phyloP scores from a whole-genome alignment of 2,888 invertebrate genomes.

The Steinernema hermaphroditum region DNA sequence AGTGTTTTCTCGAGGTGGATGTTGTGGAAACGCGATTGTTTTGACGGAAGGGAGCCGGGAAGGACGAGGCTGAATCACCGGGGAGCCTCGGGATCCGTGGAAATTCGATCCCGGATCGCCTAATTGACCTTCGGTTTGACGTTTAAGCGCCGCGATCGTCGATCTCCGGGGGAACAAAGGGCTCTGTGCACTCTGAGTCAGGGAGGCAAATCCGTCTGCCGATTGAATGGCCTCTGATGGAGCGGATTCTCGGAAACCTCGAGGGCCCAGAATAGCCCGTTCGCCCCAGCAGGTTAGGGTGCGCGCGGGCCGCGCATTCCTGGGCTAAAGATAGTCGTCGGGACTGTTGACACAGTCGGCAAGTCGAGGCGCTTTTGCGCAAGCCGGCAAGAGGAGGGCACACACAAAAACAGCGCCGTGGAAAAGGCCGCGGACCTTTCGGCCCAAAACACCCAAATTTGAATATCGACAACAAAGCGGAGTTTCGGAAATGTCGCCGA shows the following conservation, averaged over 20 bases:
- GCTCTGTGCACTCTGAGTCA: constrained; percentile 10
- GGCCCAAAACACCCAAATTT: constrained; percentile 18
- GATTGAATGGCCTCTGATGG: background rate
- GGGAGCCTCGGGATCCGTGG: background rate
- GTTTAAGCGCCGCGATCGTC: background rate
- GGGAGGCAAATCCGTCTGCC: constrained; percentile 4
- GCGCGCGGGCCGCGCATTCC: background rate
- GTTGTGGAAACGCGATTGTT: constrained; percentile 2
- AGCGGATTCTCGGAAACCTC: no score
- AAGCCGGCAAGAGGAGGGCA: constrained; percentile 1
- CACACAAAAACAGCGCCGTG: constrained; percentile 27
- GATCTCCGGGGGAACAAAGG: constrained; percentile 24
- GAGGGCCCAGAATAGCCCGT: no score
- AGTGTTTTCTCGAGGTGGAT: background rate
- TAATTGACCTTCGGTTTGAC: background rate
- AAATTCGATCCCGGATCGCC: background rate
- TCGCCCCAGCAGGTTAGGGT: no score
- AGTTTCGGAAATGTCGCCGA: constrained; percentile 14
- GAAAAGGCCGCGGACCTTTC: constrained; percentile 17
- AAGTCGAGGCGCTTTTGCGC: constrained; percentile 5
- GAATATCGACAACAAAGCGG: constrained; percentile 21
- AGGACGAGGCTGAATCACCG: background rate
- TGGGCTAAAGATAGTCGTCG: background rate
- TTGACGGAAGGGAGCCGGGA: constrained; percentile 19
- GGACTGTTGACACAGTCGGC: constrained; percentile 28